A percentile compares a stretch with the other conserved stretches of the same genome.
These are phyloP conservation scores for Phaonia tiefii DNA, from an alignment of 2,888 invertebrate species.

Conservation along the genomic window DNA sequence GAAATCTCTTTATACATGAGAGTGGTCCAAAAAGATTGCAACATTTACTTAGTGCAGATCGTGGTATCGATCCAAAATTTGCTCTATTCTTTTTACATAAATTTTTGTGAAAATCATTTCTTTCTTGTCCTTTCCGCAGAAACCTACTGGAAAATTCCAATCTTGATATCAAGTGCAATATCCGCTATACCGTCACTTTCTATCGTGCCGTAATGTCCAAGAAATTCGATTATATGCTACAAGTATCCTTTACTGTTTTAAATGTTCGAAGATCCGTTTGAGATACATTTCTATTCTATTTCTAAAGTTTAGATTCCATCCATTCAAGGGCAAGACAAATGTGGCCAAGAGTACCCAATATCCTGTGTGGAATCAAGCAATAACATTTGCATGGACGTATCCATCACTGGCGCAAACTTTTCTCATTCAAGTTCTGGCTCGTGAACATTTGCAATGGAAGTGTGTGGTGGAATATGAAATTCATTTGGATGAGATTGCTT, in stretches of 20 bases:
- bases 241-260: conserved; percentile 75
- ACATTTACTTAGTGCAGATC: too few relatives aligned
- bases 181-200: conserved; percentile 83
- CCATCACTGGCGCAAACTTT: conserved; percentile 90
- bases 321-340: conserved; percentile 84
- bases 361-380: conserved; percentile 89
- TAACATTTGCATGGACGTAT: conserved; percentile 90
- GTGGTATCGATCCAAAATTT: too few relatives aligned
- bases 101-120: too few relatives aligned
- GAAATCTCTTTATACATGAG: too few relatives aligned
- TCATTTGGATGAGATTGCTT: conserved; percentile 77
- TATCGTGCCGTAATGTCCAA: conserved; percentile 82
- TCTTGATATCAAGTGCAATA: conserved; percentile 71
- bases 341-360: conserved; percentile 83
- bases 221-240: conserved; percentile 76
- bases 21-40: too few relatives aligned
- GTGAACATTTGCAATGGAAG: conserved; percentile 81
- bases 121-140: conserved; percentile 67
- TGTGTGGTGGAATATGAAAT: conserved; percentile 75
- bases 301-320: conserved; percentile 74
- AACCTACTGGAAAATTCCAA: conserved; percentile 74
- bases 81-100: not conserved
- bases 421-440: conserved; percentile 83
- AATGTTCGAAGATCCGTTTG: conserved; percentile 68
- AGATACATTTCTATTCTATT: conserved; percentile 57